Percentiles rank a stretch among this genome's conserved stretches.
phyloP scores from a whole-genome alignment of 2,888 invertebrate species.

The Ichneumoninae sp. region DNA sequence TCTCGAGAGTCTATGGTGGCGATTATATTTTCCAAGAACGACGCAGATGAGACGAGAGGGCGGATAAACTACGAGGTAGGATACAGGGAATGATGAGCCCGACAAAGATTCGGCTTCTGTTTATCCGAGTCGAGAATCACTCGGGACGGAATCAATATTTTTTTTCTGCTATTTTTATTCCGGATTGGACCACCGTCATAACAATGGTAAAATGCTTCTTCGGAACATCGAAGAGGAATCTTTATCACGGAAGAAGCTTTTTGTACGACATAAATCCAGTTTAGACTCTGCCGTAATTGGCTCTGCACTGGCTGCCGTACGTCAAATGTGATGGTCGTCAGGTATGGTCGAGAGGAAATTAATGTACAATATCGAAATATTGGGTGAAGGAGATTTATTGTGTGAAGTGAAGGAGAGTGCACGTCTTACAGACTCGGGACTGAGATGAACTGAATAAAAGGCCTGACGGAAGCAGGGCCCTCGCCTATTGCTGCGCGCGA shows the following conservation, averaged over 20 bases:
- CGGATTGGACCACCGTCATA: neutral
- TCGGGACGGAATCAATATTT: conserved; percentile 38
- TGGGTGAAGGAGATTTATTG: no score
- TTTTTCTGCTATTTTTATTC: conserved; percentile 34
- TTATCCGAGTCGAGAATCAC: conserved; percentile 20
- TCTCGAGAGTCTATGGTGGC: conserved; percentile 21
- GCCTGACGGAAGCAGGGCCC: no score
- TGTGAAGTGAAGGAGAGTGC: no score
- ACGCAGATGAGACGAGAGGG: conserved; percentile 4
- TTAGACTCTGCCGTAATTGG: no score
- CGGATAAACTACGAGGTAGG: neutral
- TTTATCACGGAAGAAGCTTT: neutral
- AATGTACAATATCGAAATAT: no score
- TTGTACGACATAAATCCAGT: neutral
- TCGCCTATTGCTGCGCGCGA: no score
- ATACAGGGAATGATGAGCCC: conserved; percentile 27
- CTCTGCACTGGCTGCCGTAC: neutral
- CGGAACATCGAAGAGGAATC: neutral
- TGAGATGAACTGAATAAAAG: no score
- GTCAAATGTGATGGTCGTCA: neutral
- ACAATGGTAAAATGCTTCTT: conserved; percentile 18
- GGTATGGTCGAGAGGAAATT: no score
- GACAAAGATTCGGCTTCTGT: conserved; percentile 26
- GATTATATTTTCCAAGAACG: conserved; percentile 37
- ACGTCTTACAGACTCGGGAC: no score